These are phyloP conservation scores for Leptobrachium leishanense DNA, from an alignment of 2,113 vertebrate genomes.

Conservation along the genomic window DNA sequence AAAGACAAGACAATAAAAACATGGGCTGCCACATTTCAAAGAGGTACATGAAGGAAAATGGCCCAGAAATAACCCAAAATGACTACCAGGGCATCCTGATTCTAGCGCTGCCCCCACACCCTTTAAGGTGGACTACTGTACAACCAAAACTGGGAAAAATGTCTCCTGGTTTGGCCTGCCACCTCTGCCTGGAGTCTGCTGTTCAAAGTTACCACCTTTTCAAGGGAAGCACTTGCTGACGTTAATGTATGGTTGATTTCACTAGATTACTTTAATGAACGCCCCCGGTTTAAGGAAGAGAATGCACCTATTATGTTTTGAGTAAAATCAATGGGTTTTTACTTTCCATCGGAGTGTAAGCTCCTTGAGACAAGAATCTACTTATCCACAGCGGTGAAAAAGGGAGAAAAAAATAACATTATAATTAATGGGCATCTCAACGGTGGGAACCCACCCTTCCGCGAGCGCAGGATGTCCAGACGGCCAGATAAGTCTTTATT, in stretches of 20 bases:
- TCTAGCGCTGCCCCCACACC: too few species aligned
- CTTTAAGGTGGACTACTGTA: too few species aligned
- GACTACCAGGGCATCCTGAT: too few species aligned
- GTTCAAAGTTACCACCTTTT: neutral
- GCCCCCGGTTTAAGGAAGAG: neutral
- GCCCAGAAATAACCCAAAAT: too few species aligned
- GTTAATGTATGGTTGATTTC: neutral
- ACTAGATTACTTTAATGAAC: neutral
- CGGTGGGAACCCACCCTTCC: neutral
- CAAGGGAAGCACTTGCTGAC: neutral
- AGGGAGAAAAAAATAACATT: neutral
- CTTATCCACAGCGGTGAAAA: neutral
- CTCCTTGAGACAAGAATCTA: neutral
- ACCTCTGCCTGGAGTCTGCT: neutral
- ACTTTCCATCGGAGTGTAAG: neutral
- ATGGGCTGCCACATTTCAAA: too few species aligned
- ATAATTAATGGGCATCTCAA: neutral
- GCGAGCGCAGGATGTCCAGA: neutral
- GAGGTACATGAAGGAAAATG: too few species aligned
- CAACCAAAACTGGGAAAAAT: too few species aligned
- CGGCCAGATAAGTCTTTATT: conserved; percentile 5
- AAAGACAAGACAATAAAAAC: too few species aligned
- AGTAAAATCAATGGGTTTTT: neutral
- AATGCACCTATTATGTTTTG: neutral
- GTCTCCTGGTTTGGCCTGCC: neutral